Evolutionary conservation across 1,140 invertebrate genomes (phyloP), one percentile per base, ranked within the genome.

Genomic region (Whitmania pigra): DNA sequence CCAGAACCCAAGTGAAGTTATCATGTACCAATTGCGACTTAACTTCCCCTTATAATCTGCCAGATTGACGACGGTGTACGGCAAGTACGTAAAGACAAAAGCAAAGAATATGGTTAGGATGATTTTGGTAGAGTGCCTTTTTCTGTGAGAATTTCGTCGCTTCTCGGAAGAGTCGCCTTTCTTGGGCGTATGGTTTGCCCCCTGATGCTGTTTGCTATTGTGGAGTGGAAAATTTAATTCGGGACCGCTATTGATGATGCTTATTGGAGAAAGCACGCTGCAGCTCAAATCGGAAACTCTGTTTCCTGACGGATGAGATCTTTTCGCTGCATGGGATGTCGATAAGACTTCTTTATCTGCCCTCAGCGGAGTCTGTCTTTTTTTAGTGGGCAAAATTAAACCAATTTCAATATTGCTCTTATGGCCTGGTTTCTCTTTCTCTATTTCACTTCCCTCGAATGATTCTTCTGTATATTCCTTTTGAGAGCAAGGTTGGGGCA

Each of bases 71-170:
- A 68, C 36, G 7, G 67, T 31, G 67, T 31, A 68, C 27, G 67
- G 67, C 27, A 68, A 36, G 36, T 68, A 68, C 20, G 67, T 68
- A 36, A 68, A 68, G 36, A 68, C 27, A 36, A 68, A 68, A 22
- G 67, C 25, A 22, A 68, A 31, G 67, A 68, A 68, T 29, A 68
- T 68, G 13, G 36, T 36, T 9, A 68, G 11, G n/a, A 68, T 68
- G 27, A 68, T 68, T 31, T 43, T 29, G 22, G 36, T 68, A 3
- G 67, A 68, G 36, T 68, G 67, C 67, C n/a, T 68, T 18, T 36
- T 29, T 31, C 22, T 29, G 7, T 57, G 20, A 20, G 55, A 57
- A 5, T 43, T 43, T 29, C 36, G 67, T 13, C 27, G 67, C 67
- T 13, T 29, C 20, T 29, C 22, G 22, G 67, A 36, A 15, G n/a